phyloP scores from a whole-genome alignment of 2,113 vertebrate species.

The Odocoileus virginianus region DNA sequence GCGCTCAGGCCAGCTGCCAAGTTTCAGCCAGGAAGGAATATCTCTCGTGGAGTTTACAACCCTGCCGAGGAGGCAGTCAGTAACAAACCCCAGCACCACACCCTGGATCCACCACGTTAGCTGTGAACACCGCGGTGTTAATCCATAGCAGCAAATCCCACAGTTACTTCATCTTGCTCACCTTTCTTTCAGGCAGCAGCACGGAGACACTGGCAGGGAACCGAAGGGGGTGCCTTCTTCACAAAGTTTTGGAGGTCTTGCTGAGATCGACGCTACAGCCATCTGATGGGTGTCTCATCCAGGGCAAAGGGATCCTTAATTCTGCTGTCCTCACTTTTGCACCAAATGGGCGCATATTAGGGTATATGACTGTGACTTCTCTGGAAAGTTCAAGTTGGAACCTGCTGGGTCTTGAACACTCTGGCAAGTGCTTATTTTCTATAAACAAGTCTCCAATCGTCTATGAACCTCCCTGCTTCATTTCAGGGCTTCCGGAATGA shows the following conservation, averaged over 20 bases:
- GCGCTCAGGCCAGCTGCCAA: not conserved
- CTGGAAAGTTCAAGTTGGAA: constrained; percentile 62
- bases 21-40: constrained; percentile 60
- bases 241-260: not conserved
- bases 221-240: constrained; percentile 37
- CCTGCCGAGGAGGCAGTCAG: constrained; percentile 55
- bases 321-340: not conserved
- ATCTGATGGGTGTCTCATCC: rapidly evolving
- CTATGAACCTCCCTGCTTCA: constrained; percentile 46
- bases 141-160: constrained; percentile 74
- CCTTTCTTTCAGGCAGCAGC: not conserved
- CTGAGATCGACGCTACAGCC: rapidly evolving
- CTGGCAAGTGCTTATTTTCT: constrained; percentile 63
- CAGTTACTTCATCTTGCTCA: constrained; percentile 70
- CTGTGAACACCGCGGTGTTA: constrained; percentile 69
- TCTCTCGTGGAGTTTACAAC: constrained; percentile 67
- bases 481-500: not conserved
- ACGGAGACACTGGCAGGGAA: constrained; percentile 36
- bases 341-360: not conserved
- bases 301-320: not conserved
- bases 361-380: constrained; percentile 37
- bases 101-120: constrained; percentile 76
- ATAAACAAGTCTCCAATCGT: constrained; percentile 65
- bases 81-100: constrained; percentile 74
- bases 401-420: constrained; percentile 54